Evolutionary conservation across 2,888 invertebrate species (phyloP), one percentile per base, ranked within the genome.

Genomic region (Axea sp.): DNA sequence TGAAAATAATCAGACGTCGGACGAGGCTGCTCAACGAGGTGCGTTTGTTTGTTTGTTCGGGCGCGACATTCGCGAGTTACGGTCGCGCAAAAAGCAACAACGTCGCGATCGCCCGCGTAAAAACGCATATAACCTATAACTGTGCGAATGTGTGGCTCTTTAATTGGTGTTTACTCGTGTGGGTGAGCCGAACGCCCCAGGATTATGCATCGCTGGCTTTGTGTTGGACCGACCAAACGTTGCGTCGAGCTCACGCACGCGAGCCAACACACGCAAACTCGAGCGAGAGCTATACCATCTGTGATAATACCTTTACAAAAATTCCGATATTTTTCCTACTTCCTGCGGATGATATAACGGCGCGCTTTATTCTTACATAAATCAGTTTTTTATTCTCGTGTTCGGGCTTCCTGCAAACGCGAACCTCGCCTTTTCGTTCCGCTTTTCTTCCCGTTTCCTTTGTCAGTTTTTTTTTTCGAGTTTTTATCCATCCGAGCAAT

Each of bases 311-410:
- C 35, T 33, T 41, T n/a, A 22, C 41, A 51, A 59, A 59, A 59
- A 59, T n/a, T 68, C 26, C 12, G 9, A 43, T 30, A 39, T 41
- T 67, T 67, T 67, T 51, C 59, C 59, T 31, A 43, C 68, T 68
- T 68, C 68, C 68, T 51, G 35, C 49, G 67, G 35, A 51, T 68
- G 69, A 69, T 69, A 69, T 69, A 69, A 69, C 60, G 41, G 45
- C 31, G 47, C 67, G 41, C 41, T 49, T 57, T 67, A 33, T 68
- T 68, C 59, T 68, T 68, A 68, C 59, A 68, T 68, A 68, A 68
- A 68, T 51, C 51, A 15, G 12, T 57, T 39, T 57, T 57, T 55
- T 47, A 17, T n/a, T 9, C 31, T 3, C 4, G 24, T 7, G 3
- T 7, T 1, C 7, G 7, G 7, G 24, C 3, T 3, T 7, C 24